Evolutionary conservation across 2,113 vertebrate genomes (phyloP).

Genomic region (Furnarius figulus): DNA sequence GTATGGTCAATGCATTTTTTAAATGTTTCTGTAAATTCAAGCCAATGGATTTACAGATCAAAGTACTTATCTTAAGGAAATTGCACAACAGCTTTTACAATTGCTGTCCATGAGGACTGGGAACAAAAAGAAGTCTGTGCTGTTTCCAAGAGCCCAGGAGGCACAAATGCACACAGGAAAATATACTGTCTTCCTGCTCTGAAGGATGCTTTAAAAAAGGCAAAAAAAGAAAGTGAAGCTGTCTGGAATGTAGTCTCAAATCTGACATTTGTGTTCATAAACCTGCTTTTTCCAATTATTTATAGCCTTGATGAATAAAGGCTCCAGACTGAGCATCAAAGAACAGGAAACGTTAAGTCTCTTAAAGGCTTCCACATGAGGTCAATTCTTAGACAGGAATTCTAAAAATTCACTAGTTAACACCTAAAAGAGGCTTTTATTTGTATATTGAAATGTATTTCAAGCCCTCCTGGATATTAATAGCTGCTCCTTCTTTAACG

Average conservation of each 20-base stretch:
- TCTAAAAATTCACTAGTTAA: neutral
- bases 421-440: neutral
- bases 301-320: neutral
- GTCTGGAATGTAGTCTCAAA: constrained; percentile 26
- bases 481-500: neutral
- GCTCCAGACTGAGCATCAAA: neutral
- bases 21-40: neutral
- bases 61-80: neutral
- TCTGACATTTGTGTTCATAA: neutral
- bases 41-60: neutral
- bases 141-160: constrained; percentile 43
- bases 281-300: constrained; percentile 72
- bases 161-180: neutral
- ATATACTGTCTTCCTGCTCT: neutral
- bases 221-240: neutral
- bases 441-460: neutral
- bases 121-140: constrained; percentile 2
- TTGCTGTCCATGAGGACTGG: neutral
- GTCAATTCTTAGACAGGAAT: neutral
- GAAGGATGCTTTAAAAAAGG: neutral
- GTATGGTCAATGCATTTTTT: neutral
- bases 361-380: neutral
- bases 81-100: neutral
- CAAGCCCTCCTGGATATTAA: neutral
- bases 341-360: neutral